Conservation (phyloP, 2,797 vertebrate genomes). For the Scomberomorus guttatus region DNA sequence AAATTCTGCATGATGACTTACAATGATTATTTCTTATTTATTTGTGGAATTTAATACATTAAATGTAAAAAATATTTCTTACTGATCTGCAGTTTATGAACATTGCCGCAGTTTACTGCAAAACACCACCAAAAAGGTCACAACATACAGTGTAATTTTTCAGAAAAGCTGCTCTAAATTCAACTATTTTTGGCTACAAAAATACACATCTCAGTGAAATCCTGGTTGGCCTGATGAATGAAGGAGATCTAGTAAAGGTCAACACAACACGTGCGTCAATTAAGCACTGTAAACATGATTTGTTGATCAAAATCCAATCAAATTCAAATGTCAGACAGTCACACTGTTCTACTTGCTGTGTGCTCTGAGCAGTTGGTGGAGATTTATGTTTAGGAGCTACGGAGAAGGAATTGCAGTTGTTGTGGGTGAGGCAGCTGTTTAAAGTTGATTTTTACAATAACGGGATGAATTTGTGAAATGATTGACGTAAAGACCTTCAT, state of each 20-base stretch:
- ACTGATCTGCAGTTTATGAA: not conserved
- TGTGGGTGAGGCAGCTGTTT: not conserved
- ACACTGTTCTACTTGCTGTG: not conserved
- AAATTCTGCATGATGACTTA: not conserved
- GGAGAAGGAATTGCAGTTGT: not conserved
- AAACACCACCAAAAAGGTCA: not conserved
- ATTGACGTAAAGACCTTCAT: not conserved
- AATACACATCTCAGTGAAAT: constrained; percentile 9
- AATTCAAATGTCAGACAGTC: constrained; percentile 42
- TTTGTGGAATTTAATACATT: not conserved
- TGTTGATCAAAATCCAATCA: constrained; percentile 33
- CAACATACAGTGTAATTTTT: not conserved
- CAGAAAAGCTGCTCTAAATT: not conserved
- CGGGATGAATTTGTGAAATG: constrained; percentile 12
- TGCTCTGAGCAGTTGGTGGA: constrained; percentile 9
- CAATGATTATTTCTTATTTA: not conserved
- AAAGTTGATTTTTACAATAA: not conserved
- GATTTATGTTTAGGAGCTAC: constrained; percentile 17
- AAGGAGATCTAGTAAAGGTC: constrained; percentile 37
- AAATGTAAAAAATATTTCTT: not conserved
- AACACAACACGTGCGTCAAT: constrained; percentile 30
- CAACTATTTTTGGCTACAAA: not conserved
- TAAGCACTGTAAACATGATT: constrained; percentile 34
- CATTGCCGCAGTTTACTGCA: not conserved
- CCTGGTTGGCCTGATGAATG: constrained; percentile 10